phyloP scores from a whole-genome alignment of 1,140 invertebrate genomes.

The Cepaea nemoralis region DNA sequence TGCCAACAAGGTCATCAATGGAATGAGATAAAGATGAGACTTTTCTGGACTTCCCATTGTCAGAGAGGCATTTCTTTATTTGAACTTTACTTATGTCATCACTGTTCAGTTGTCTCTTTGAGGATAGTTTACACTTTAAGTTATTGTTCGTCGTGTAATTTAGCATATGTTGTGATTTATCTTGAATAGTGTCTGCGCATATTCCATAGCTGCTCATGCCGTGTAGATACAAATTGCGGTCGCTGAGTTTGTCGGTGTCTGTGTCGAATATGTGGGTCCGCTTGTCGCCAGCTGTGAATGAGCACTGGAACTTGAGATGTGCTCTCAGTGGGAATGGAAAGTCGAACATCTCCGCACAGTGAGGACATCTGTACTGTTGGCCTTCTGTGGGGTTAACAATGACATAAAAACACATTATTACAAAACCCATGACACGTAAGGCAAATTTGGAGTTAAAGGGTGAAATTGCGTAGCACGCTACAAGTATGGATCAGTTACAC shows the following conservation, averaged over 20 bases:
- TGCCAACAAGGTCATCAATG: constrained; percentile 31
- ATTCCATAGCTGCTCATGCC: background rate
- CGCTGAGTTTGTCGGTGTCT: background rate
- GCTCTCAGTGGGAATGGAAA: constrained; percentile 63
- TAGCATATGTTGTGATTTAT: background rate
- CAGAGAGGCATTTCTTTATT: background rate
- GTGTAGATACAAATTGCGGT: background rate
- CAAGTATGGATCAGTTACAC: too few species aligned
- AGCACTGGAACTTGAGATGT: constrained; percentile 67
- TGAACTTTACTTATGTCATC: background rate
- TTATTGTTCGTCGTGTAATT: constrained; percentile 27
- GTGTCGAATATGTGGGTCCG: background rate
- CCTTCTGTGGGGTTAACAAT: too few species aligned
- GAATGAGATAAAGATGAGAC: constrained; percentile 12
- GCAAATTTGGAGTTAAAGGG: too few species aligned
- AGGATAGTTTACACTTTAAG: background rate
- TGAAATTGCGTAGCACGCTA: too few species aligned
- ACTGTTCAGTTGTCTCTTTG: background rate
- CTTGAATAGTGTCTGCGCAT: background rate
- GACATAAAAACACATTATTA: too few species aligned
- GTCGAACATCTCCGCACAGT: constrained; percentile 64
- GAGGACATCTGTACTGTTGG: constrained; percentile 57
- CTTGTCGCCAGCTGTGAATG: constrained; percentile 12
- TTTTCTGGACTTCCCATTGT: background rate
- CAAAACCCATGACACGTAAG: too few species aligned